Percentiles rank a stretch among this genome's conserved stretches.
Conservation (phyloP, 2,113 vertebrate genomes). For the Spea multiplicata region DNA sequence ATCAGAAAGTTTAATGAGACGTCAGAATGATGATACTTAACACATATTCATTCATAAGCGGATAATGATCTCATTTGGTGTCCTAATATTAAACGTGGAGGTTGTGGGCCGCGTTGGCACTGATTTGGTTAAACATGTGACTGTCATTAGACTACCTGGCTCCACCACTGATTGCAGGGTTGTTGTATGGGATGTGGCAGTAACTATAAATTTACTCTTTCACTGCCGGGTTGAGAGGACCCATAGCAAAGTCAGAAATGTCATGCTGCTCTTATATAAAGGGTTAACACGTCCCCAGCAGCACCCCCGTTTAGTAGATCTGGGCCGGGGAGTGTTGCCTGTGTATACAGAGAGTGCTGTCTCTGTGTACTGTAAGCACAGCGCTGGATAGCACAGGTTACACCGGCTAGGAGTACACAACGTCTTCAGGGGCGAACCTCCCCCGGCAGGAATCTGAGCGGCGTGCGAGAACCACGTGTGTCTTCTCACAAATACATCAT, state of each 20-base stretch:
- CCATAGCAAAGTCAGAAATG: too few species aligned
- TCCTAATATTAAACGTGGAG: too few species aligned
- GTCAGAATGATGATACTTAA: too few species aligned
- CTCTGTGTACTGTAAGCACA: constrained; percentile 42
- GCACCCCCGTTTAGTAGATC: neutral
- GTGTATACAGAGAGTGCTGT: constrained; percentile 25
- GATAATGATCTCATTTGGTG: too few species aligned
- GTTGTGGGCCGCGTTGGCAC: too few species aligned
- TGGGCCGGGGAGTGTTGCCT: constrained; percentile 13
- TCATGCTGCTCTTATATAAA: neutral
- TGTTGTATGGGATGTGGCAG: neutral
- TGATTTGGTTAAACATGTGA: too few species aligned
- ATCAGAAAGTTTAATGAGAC: too few species aligned
- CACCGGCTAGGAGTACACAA: neutral
- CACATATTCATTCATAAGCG: too few species aligned
- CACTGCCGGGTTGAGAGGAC: neutral
- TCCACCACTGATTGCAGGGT: too few species aligned
- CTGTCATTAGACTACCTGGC: too few species aligned
- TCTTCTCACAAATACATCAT: constrained; percentile 11
- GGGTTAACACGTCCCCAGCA: constrained; percentile 17
- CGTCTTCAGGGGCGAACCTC: neutral
- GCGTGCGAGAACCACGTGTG: constrained; percentile 9
- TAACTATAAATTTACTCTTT: neutral
- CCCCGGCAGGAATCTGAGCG: constrained; percentile 7
- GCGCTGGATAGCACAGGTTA: constrained; percentile 27